Percentiles rank a stretch among this genome's conserved stretches.
These are phyloP conservation scores for Epizoanthus fatuus DNA, from an alignment of 92 coral and sea anemone species.

Conservation along the genomic window DNA sequence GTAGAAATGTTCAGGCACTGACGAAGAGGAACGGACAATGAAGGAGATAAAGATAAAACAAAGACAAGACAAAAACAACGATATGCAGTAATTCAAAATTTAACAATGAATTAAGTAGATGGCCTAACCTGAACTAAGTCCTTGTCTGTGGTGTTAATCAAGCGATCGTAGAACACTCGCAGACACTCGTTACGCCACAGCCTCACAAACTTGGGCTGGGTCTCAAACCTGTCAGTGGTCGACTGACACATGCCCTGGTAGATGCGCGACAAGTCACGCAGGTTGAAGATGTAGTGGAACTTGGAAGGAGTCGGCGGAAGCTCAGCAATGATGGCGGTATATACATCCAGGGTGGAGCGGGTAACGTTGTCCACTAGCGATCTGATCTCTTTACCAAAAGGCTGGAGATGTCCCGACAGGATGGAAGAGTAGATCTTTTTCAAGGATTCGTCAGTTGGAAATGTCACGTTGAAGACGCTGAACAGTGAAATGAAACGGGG, in stretches of 20 bases:
- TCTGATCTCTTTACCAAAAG: conserved; percentile 90
- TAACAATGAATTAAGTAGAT: too few species aligned
- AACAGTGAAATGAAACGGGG: conserved; percentile 98
- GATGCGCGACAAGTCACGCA: conserved; percentile 98
- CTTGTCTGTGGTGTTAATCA: conserved; percentile 86
- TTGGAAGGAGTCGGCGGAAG: conserved; percentile 99
- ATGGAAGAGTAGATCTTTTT: conserved; percentile 95
- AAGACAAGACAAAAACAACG: background rate
- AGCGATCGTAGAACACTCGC: conserved; percentile 99
- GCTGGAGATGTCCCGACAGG: conserved; percentile 90
- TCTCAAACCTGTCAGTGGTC: conserved; percentile 96
- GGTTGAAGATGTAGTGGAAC: conserved; percentile 98
- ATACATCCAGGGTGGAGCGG: conserved; percentile 89
- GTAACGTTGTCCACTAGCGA: conserved; percentile 81
- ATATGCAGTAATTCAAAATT: background rate
- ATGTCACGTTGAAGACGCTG: conserved; percentile 98
- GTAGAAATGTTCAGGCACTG: too few species aligned
- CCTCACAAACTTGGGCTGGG: conserved; percentile 91
- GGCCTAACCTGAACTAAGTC: conserved; percentile 81
- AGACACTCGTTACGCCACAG: conserved; percentile 99
- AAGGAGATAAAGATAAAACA: background rate
- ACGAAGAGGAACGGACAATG: too few species aligned
- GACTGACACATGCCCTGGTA: conserved; percentile 98
- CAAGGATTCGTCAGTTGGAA: conserved; percentile 95
- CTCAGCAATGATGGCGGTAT: conserved; percentile 87